These are phyloP conservation scores for Epirrita christyi DNA, from an alignment of 2,888 invertebrate genomes.

Conservation along the genomic window DNA sequence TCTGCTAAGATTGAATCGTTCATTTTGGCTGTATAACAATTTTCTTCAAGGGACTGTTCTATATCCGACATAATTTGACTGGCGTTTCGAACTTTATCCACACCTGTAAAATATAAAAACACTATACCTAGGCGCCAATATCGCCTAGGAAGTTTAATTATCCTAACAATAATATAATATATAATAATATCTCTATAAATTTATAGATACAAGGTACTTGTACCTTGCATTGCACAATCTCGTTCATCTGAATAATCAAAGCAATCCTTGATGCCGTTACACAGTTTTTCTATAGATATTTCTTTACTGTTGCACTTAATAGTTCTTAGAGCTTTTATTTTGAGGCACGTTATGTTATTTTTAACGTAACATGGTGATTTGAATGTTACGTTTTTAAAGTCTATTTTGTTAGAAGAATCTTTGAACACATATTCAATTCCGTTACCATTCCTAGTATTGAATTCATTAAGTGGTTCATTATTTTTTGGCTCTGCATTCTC, in stretches of 20 bases:
- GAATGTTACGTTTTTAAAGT: slow-evolving; percentile 11
- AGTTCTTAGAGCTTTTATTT: slow-evolving; percentile 53
- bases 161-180: too few species aligned
- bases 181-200: too few species aligned
- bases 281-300: slow-evolving; percentile 56
- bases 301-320: slow-evolving; percentile 51
- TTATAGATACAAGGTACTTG: too few species aligned
- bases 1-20: slow-evolving; percentile 43
- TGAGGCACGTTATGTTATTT: slow-evolving; percentile 49
- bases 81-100: slow-evolving; percentile 48
- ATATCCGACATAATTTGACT: slow-evolving; percentile 48
- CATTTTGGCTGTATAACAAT: slow-evolving; percentile 47
- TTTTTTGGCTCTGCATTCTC: neutral
- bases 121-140: too few species aligned
- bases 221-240: slow-evolving; percentile 60
- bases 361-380: slow-evolving; percentile 39
- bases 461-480: neutral
- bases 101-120: slow-evolving; percentile 47
- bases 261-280: slow-evolving; percentile 62
- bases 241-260: slow-evolving; percentile 61
- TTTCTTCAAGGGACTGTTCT: slow-evolving; percentile 44
- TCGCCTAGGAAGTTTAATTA: too few species aligned
- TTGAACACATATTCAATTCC: neutral
- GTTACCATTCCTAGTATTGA: neutral
- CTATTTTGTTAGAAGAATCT: neutral